These are phyloP conservation scores for Poliocrania exsul DNA, from an alignment of 2,797 vertebrate genomes.

Conservation along the genomic window DNA sequence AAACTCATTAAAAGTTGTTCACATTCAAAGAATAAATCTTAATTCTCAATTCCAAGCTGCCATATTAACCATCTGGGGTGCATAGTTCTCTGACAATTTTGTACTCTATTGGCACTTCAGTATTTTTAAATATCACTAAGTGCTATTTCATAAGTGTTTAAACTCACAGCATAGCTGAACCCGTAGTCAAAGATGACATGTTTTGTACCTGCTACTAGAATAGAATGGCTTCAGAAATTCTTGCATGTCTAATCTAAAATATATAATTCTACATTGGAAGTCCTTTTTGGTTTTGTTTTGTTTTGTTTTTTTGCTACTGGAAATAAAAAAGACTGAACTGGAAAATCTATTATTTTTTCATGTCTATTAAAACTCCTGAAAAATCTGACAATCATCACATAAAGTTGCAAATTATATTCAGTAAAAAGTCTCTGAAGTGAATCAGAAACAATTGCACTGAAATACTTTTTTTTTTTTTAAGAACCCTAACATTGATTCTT, in stretches of 20 bases:
- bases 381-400: background rate
- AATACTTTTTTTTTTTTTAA: background rate
- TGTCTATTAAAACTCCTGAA: background rate
- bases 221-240: background rate
- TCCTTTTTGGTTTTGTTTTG: too few relatives aligned
- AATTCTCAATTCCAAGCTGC: background rate
- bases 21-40: background rate
- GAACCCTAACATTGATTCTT: background rate
- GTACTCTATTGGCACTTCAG: background rate
- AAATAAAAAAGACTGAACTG: background rate
- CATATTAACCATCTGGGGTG: background rate
- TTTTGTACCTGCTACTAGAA: background rate
- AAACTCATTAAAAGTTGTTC: background rate
- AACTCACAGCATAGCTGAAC: background rate
- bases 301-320: background rate
- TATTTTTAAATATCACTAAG: background rate
- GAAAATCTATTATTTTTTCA: background rate
- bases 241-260: background rate
- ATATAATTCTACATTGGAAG: background rate
- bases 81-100: background rate
- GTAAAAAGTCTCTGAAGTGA: background rate
- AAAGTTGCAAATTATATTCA: background rate
- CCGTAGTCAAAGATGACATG: fast-evolving
- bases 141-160: background rate
- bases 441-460: background rate